Conservation (phyloP, 2,797 vertebrate genomes). For the Gobionotothen gibberifrons region DNA sequence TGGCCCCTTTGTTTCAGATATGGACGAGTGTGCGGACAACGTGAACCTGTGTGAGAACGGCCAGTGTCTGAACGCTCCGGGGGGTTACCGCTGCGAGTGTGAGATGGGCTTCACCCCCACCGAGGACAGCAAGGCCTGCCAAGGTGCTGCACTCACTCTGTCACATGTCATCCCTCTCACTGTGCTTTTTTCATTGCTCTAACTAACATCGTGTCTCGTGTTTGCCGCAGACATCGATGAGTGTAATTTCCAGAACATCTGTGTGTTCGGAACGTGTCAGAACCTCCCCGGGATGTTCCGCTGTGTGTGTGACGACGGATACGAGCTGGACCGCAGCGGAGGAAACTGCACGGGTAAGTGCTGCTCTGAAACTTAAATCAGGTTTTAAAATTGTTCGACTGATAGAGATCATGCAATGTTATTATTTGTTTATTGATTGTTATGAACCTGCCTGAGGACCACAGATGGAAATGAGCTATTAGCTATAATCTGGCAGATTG, state of each 20-base stretch:
- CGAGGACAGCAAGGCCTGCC: conserved; percentile 92
- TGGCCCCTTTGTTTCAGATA: conserved; percentile 80
- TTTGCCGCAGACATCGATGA: conserved; percentile 91
- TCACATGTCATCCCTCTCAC: not conserved
- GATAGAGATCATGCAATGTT: no score
- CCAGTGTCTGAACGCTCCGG: conserved; percentile 93
- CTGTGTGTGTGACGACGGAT: conserved; percentile 91
- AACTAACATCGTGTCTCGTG: not conserved
- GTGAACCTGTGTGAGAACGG: conserved; percentile 94
- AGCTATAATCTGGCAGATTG: no score
- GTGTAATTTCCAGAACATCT: conserved; percentile 94
- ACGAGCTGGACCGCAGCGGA: conserved; percentile 92
- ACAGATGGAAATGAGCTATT: no score
- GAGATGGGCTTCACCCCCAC: conserved; percentile 96
- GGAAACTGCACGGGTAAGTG: conserved; percentile 93
- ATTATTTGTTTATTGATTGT: no score
- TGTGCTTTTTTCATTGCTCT: not conserved
- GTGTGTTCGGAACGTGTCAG: conserved; percentile 93
- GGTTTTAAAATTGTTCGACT: no score
- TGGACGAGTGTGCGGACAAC: conserved; percentile 94
- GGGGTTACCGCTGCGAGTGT: conserved; percentile 94
- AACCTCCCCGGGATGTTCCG: conserved; percentile 96
- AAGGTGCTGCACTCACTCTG: conserved; percentile 80
- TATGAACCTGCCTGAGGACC: no score
- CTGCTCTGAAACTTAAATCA: not conserved